Evolutionary conservation across 2,113 vertebrate genomes (phyloP).

Genomic region (Phainopepla nitens): DNA sequence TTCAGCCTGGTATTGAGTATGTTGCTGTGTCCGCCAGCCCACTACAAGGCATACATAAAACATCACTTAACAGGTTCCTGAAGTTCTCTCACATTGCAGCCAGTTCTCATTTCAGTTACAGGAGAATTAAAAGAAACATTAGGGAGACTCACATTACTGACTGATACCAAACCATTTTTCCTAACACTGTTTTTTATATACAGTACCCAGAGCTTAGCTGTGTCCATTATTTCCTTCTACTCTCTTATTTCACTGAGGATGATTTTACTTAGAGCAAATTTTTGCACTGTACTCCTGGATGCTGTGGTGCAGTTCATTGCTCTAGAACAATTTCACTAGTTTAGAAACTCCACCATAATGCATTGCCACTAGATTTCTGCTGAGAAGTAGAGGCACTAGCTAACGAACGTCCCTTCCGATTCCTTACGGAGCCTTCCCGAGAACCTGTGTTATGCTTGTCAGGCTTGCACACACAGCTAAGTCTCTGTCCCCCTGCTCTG

Average conservation of each 20-base stretch:
- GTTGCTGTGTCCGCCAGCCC: background rate
- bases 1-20: background rate
- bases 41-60: fast-evolving
- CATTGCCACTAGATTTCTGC: background rate
- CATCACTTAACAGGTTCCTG: background rate
- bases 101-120: background rate
- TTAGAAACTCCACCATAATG: background rate
- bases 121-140: background rate
- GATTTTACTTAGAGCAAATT: background rate
- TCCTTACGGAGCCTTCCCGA: background rate
- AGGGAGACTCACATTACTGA: background rate
- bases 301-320: background rate
- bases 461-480: background rate
- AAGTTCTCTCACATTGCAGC: background rate
- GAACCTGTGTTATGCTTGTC: background rate
- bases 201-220: background rate
- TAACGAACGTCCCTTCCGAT: background rate
- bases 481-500: background rate
- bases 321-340: background rate
- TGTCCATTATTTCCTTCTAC: background rate
- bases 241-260: background rate
- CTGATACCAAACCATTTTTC: background rate
- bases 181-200: background rate
- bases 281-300: background rate
- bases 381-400: background rate